Conservation (phyloP, 2,888 invertebrate genomes). For the Phaedon cochleariae region DNA sequence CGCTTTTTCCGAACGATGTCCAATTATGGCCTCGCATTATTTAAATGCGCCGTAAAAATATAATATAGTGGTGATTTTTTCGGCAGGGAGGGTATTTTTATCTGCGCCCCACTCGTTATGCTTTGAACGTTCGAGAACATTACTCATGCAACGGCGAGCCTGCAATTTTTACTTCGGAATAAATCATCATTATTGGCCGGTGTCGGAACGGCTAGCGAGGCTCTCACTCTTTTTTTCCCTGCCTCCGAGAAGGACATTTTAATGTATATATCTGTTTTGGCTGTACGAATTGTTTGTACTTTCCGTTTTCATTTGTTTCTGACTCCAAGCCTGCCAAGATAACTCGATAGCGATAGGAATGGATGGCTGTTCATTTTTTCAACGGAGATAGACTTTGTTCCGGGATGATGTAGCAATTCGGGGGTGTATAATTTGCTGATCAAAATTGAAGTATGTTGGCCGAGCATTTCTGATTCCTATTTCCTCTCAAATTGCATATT, state of each 20-base stretch:
- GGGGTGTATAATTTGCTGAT: too few relatives aligned
- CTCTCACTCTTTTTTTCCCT: constrained; percentile 38
- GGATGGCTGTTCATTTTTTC: not conserved
- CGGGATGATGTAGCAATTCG: too few relatives aligned
- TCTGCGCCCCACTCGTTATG: constrained; percentile 57
- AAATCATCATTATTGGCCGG: constrained; percentile 70
- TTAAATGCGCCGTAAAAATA: constrained; percentile 59
- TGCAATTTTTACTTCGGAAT: constrained; percentile 67
- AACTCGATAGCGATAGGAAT: not conserved
- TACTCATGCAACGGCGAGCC: constrained; percentile 66
- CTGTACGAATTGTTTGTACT: constrained; percentile 57
- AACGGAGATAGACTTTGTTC: not conserved
- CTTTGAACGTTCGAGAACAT: constrained; percentile 63
- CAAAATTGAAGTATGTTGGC: too few relatives aligned
- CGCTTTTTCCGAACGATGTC: constrained; percentile 47
- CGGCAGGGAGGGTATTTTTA: constrained; percentile 55
- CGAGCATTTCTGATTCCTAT: too few relatives aligned
- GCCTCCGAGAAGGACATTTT: constrained; percentile 40
- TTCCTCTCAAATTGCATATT: too few relatives aligned
- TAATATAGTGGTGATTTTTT: constrained; percentile 58
- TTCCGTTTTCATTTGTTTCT: constrained; percentile 41
- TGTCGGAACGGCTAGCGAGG: constrained; percentile 47
- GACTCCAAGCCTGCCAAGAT: not conserved
- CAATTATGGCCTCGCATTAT: constrained; percentile 51
- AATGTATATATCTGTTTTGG: constrained; percentile 38